A percentile compares a stretch with the other conserved stretches of the same genome.
These are phyloP conservation scores for Eupelmus urozonus DNA, from an alignment of 2,888 invertebrate species.

Conservation along the genomic window DNA sequence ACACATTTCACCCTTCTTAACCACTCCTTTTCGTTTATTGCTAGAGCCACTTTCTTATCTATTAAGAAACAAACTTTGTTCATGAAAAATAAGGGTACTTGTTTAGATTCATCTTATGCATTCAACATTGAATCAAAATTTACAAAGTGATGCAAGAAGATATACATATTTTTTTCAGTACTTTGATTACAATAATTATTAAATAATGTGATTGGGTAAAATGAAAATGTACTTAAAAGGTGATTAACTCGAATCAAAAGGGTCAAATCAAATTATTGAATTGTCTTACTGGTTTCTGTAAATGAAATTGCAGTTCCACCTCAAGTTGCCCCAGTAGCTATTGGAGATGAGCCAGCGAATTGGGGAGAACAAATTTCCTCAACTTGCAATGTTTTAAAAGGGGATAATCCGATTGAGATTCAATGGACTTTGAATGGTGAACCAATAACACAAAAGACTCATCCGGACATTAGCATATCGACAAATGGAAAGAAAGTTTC, in stretches of 20 bases:
- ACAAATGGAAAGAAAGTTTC: slow-evolving; percentile 79
- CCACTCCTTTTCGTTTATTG: not conserved
- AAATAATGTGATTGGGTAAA: no score
- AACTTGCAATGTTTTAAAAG: slow-evolving; percentile 85
- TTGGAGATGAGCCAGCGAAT: slow-evolving; percentile 84
- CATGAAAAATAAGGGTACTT: no score
- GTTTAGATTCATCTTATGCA: no score
- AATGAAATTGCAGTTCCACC: slow-evolving; percentile 78
- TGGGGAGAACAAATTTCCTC: slow-evolving; percentile 85
- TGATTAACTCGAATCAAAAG: no score
- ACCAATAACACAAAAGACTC: slow-evolving; percentile 72
- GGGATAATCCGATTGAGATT: slow-evolving; percentile 86
- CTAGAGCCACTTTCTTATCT: no score
- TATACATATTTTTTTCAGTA: no score
- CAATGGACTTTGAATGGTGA: slow-evolving; percentile 86
- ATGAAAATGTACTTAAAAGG: no score
- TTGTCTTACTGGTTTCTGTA: not conserved
- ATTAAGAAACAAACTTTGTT: no score
- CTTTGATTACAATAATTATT: no score
- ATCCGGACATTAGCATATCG: slow-evolving; percentile 77
- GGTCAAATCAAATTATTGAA: no score
- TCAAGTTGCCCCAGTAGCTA: slow-evolving; percentile 85
- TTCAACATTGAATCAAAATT: no score
- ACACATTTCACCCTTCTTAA: not conserved
- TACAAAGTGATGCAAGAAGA: no score